Percentiles rank a stretch among this genome's conserved stretches.
phyloP scores from a whole-genome alignment of 2,888 invertebrate species.

The Drosophila recens region DNA sequence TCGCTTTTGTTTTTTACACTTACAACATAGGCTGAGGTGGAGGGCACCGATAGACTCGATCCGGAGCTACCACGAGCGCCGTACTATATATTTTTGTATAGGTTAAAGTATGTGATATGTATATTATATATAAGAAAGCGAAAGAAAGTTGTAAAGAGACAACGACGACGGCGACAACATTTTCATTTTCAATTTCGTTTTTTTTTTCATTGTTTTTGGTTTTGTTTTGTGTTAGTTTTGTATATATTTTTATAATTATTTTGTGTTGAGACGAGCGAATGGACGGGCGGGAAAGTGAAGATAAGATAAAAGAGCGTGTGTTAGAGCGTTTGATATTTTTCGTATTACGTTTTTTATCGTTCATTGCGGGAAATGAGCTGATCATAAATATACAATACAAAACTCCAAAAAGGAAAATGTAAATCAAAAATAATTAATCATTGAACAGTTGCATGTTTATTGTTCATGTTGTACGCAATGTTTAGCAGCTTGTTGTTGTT shows the following conservation, averaged over 20 bases:
- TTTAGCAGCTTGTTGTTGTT: slow-evolving; percentile 45
- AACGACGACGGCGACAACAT: slow-evolving; percentile 57
- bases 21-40: slow-evolving; percentile 90
- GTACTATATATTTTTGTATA: slow-evolving; percentile 85
- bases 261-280: slow-evolving; percentile 52
- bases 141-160: slow-evolving; percentile 37
- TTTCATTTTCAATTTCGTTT: slow-evolving; percentile 31
- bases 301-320: slow-evolving; percentile 74
- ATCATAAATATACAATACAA: slow-evolving; percentile 44
- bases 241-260: slow-evolving; percentile 17
- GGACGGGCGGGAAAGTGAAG: slow-evolving; percentile 64
- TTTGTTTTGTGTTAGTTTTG: slow-evolving; percentile 15
- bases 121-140: slow-evolving; percentile 59
- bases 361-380: slow-evolving; percentile 70
- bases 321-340: slow-evolving; percentile 64
- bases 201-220: slow-evolving; percentile 1
- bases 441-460: slow-evolving; percentile 60
- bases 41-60: slow-evolving; percentile 94
- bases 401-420: slow-evolving; percentile 15
- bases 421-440: slow-evolving; percentile 30
- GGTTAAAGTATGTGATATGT: slow-evolving; percentile 14
- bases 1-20: slow-evolving; percentile 86
- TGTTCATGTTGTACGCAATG: slow-evolving; percentile 60
- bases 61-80: slow-evolving; percentile 89
- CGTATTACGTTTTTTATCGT: slow-evolving; percentile 27